Evolutionary conservation across 2,888 invertebrate species (phyloP), one percentile per base, ranked within the genome.

Genomic region (Tetranychus piercei): DNA sequence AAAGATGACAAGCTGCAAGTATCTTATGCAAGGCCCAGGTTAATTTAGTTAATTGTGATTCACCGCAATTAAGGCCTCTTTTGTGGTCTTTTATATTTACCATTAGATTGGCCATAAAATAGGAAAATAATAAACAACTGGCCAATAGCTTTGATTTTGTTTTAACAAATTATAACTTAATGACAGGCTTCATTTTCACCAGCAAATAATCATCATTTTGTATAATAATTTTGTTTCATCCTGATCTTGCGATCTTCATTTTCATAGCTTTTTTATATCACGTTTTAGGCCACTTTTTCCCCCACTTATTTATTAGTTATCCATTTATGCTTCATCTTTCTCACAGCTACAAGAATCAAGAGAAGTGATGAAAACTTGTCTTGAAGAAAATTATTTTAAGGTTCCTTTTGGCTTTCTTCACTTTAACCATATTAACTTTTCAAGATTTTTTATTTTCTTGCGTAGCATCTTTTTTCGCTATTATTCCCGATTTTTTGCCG

Each of bases 261-360:
- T 34, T 18, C 43, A 34, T 34, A 23, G 34, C 44, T 34, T 72
- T 34, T 72, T 43, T 34, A 15, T 43, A 15, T 20, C 45, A 23
- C 23, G 22, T 15, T 45, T 43, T 72, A 15, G 11, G 11, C 34
- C 72, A n/a, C 72, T 72, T 43, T 72, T 43, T 45, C 72, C 20
- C 20, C n/a, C 44, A 22, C 71, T 71, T 23, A 67, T 66, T 74
- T 69, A 34, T 66, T 67, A 11, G 9, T n/a, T 67, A 11, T 67
- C 67, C n/a, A 11, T 67, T n/a, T 67, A 11, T 67, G 18, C n/a
- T n/a, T 9, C 67, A 18, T n/a, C n/a, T n/a, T 20, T 69, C 69
- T 20, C 22, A 34, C 34, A 34, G 34, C 34, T 34, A 34, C 34
- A 34, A 34, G 4, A 34, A 34, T 34, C 34, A 34, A 55, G 7